A percentile compares a stretch with the other conserved stretches of the same genome.
Evolutionary conservation across 2,888 invertebrate species (phyloP).

Genomic region (Hypomecis punctinalis): DNA sequence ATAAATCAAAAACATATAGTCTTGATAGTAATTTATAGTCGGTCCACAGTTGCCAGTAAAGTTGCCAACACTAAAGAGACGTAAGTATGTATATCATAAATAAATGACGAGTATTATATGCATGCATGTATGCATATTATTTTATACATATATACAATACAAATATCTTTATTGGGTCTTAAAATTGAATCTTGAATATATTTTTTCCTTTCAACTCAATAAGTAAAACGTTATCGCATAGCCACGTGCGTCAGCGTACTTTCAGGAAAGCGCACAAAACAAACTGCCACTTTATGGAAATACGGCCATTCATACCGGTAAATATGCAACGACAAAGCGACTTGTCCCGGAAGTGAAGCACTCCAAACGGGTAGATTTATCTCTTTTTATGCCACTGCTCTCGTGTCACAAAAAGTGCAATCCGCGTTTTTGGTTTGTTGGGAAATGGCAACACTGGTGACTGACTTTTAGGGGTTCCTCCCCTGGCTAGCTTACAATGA

Average conservation of each 20-base stretch:
- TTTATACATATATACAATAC: too few species aligned
- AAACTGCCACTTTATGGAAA: slow-evolving; percentile 82
- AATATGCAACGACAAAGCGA: slow-evolving; percentile 80
- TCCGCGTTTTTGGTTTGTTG: slow-evolving; percentile 32
- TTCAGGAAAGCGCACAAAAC: slow-evolving; percentile 61
- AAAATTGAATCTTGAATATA: too few species aligned
- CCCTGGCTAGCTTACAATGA: slow-evolving; percentile 6
- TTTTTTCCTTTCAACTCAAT: too few species aligned
- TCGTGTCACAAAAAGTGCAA: slow-evolving; percentile 38
- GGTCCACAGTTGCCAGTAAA: too few species aligned
- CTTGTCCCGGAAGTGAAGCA: slow-evolving; percentile 80
- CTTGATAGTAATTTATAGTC: too few species aligned
- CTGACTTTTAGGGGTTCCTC: slow-evolving; percentile 25
- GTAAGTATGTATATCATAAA: too few species aligned
- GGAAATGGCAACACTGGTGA: slow-evolving; percentile 22
- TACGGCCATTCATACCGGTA: slow-evolving; percentile 69
- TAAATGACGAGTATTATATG: too few species aligned
- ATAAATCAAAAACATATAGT: too few species aligned
- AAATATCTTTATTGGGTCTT: too few species aligned
- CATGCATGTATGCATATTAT: too few species aligned
- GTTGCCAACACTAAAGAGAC: too few species aligned
- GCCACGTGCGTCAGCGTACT: slow-evolving; percentile 66
- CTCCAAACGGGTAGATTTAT: slow-evolving; percentile 66
- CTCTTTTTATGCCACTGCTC: slow-evolving; percentile 45
- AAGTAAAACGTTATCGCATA: slow-evolving; percentile 45